Evolutionary conservation across 1,140 invertebrate genomes (phyloP), one percentile per base, ranked within the genome.

Genomic region (Cyclina sinensis): DNA sequence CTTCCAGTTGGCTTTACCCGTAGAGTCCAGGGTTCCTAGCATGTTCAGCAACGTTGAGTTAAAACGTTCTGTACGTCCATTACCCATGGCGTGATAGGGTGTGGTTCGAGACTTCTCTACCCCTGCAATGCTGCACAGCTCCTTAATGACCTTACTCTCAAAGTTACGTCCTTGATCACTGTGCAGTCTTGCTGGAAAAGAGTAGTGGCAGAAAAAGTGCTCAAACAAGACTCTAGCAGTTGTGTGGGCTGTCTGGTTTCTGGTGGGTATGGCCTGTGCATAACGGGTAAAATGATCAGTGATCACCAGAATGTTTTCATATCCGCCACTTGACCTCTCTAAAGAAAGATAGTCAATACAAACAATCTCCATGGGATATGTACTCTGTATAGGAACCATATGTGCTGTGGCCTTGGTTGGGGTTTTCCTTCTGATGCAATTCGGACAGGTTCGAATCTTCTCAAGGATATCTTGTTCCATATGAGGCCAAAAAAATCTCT

Each of bases 401-500:
- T 51, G 39, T 21, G 76, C 76, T 54, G n/a, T 48, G 43, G 57
- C 37, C 32, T 79, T 46, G 16, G 76, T 24, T 79, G 59, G 81
- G 7, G 39, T 12, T 39, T 85, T 85, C 39, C 83, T 39, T 27
- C 39, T 39, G 14, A 85, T 30, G 48, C 70, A 85, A 14, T 46
- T 68, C 18, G 24, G 11, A 84, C 83, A 86, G 4, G 14, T 30
- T n/a, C 32, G 51, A 24, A 82, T 35, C 79, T 62, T 82, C 27
- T 12, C n/a, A 12, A 54, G 27, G 32, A 62, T 35, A 62, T 82
- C 79, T 37, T 37, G 14, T 35, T 84, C 81, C 24, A 70, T 18
- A n/a, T 62, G 39, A 43, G 62, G 81, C 81, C 81, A 73, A 30
- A 43, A 84, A 73, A 84, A 84, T 30, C 76, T 54, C 57, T 48